phyloP scores from a whole-genome alignment of 2,888 invertebrate species.

The Chrysotoxum bicinctum region DNA sequence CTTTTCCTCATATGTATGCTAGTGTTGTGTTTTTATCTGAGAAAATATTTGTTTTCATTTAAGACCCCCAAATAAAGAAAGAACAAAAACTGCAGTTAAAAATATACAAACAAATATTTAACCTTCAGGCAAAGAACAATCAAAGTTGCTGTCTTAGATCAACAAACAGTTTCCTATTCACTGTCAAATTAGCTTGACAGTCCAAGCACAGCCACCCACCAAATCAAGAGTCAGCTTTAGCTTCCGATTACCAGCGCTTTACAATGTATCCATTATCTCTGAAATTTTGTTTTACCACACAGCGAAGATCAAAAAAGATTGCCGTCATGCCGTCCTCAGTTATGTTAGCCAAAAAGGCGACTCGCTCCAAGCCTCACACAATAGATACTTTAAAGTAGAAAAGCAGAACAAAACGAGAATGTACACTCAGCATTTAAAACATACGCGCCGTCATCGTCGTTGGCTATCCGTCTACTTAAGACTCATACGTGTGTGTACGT shows the following conservation, averaged over 20 bases:
- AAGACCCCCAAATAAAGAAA: too few relatives aligned
- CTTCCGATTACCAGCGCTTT: slow-evolving; percentile 65
- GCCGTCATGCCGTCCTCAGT: slow-evolving; percentile 12
- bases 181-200: slow-evolving; percentile 56
- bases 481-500: neutral
- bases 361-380: slow-evolving; percentile 15
- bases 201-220: slow-evolving; percentile 48
- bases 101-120: slow-evolving; percentile 1
- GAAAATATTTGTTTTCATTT: too few relatives aligned
- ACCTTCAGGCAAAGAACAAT: slow-evolving; percentile 55
- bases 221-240: slow-evolving; percentile 47
- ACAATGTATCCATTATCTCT: slow-evolving; percentile 58
- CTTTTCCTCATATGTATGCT: too few relatives aligned
- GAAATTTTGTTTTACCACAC: slow-evolving; percentile 50
- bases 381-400: slow-evolving; percentile 35
- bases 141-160: slow-evolving; percentile 44
- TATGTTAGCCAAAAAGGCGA: slow-evolving; percentile 21
- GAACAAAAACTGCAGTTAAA: neutral
- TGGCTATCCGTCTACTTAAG: slow-evolving; percentile 10
- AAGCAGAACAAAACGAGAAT: neutral
- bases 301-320: slow-evolving; percentile 41
- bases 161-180: slow-evolving; percentile 67
- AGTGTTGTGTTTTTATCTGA: too few relatives aligned
- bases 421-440: neutral
- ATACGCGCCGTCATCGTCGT: slow-evolving; percentile 1